Evolutionary conservation across 1,140 invertebrate genomes (phyloP), one percentile per base, ranked within the genome.

Genomic region (Pseudomyrmex sp.): DNA sequence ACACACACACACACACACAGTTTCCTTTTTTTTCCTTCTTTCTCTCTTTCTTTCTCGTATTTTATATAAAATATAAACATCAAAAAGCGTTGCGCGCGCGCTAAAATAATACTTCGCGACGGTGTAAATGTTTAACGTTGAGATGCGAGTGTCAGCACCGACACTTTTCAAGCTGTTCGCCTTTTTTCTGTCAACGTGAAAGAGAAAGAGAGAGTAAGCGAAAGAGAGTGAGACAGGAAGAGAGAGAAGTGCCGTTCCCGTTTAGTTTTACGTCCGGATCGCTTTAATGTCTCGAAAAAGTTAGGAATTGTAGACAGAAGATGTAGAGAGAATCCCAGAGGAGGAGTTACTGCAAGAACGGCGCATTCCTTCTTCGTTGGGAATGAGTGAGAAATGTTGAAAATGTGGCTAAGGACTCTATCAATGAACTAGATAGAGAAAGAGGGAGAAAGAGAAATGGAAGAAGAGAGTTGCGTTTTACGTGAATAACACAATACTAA

Each of bases 1-100:
- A 46, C 12, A 52, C 26, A 26, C 26, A 26, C 26, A 26, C 26
- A 66, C 20, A 23, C 20, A 23, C 20, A 61, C 2, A 20, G 48
- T 20, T 63, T 18, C 18, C 18, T 18, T 18, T 18, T 18, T 18
- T 18, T 52, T 26, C 26, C 26, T 26, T 3, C 26, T 26, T 3
- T 26, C 2, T 26, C 26, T 26, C 26, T 35, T 35, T 63, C 59
- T 46, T 62, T 7, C 20, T 20, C 7, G 44, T 18, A n/a, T 80
- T 72, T 62, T 72, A 82, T 82, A 48, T 82, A 72, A 82, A 75
- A 82, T 82, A 82, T 82, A 75, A 82, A 82, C 26, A 52, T 44
- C 61, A 70, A 23, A 52, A 12, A 46, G 46, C 18, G 63, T 23
- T 26, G 58, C 58, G 69, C 59, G n/a, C 48, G n/a, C 66, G n/a